Base-by-base conservation (phyloP, 2,888 invertebrate species). In the Brachycybe producta region DNA sequence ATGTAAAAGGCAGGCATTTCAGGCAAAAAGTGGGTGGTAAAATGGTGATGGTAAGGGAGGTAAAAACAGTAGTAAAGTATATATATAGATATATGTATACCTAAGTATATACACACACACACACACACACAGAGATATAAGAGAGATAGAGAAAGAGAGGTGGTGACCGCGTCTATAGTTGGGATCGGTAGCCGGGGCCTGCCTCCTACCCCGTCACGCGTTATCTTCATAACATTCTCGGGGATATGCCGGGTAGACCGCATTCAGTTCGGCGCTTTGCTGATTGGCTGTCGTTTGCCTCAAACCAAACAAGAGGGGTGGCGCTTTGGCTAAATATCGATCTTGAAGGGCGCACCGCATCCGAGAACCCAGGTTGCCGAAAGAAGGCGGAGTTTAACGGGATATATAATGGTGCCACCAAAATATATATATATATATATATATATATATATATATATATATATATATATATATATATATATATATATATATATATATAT, bases 91-190 rank as follows among this genome's bases (percentile, higher is more conserved):
- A n/a, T n/a, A n/a, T n/a, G n/a, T n/a, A n/a, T n/a, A n/a, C n/a
- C n/a, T n/a, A n/a, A n/a, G n/a, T n/a, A n/a, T n/a, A n/a, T n/a
- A n/a, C n/a, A n/a, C 23, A 24, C 19, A 24, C 26, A 21, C 26
- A 43, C 43, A 27, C 28, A 26, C 21, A 30, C 28, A 21, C 43
- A 30, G 28, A 43, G 43, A 24, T 21, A 30, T 27, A 27, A 43
- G 43, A 21, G 28, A 28, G 27, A 21, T 27, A 27, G 28, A 15
- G 43, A 30, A 27, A 21, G 30, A 24, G 27, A 43, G 30, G 28
- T 30, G 5, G 17, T 17, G 35, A 17, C 35, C n/a, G 36, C 36
- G n/a, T 7, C 19, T 19, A 7, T 7, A 19, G 36, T 21, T 19
- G 36, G n/a, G 19, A 36, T 7, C 8, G 36, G 36, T 7, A 36